Percentiles rank a stretch among this genome's conserved stretches.
These are phyloP conservation scores for Nannospalax galili DNA, from an alignment of 2,113 vertebrate genomes.

Conservation along the genomic window DNA sequence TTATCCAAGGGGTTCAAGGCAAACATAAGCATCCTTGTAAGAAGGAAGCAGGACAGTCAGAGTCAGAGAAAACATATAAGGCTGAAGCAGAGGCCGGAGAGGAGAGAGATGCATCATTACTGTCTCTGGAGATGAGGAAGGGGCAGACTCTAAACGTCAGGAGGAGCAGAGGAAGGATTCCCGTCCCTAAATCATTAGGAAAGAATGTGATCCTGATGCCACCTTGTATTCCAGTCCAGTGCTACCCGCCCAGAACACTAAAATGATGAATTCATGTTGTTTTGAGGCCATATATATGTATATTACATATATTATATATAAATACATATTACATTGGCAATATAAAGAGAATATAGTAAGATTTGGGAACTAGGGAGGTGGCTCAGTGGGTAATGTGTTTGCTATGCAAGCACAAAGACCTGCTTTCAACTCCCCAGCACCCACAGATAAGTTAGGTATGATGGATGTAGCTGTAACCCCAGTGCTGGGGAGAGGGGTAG, in stretches of 20 bases:
- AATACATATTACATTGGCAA: not conserved
- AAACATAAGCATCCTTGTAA: not conserved
- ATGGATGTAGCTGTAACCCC: not conserved
- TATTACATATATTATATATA: too few species aligned
- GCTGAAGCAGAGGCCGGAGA: not conserved
- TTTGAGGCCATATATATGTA: constrained; percentile 14
- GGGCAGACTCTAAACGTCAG: not conserved
- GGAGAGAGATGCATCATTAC: not conserved
- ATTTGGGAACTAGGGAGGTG: too few species aligned
- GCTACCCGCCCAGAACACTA: not conserved
- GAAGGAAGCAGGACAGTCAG: not conserved
- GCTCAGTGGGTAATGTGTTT: not conserved
- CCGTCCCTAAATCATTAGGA: not conserved
- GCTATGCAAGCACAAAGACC: not conserved
- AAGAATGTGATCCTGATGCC: not conserved
- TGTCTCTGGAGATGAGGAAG: not conserved
- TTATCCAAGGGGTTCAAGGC: not conserved
- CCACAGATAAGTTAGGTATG: not conserved
- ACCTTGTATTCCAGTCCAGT: not conserved
- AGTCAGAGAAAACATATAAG: not conserved
- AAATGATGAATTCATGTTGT: not conserved
- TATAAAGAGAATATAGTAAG: not conserved
- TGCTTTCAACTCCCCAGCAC: not conserved
- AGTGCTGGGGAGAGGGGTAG: too few species aligned
- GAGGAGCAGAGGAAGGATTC: too few species aligned